Evolutionary conservation across 2,888 invertebrate species (phyloP).

Genomic region (Erebia aethiops): DNA sequence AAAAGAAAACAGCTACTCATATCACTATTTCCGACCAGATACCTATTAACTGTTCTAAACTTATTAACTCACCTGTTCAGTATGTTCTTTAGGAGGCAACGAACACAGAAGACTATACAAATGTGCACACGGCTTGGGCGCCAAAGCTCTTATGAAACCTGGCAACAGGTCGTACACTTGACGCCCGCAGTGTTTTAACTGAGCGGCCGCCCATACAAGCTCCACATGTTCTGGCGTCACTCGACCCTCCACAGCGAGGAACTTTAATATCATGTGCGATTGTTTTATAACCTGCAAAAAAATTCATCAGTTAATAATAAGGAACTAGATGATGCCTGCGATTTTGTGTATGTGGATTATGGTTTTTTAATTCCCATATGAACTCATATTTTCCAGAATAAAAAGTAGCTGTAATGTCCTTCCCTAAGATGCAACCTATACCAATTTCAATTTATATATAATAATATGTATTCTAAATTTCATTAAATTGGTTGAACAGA

Average conservation of each 20-base stretch:
- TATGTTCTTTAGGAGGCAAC: conserved; percentile 95
- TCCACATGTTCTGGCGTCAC: conserved; percentile 96
- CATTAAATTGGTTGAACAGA: too few relatives aligned
- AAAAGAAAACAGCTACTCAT: too few relatives aligned
- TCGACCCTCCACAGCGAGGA: conserved; percentile 95
- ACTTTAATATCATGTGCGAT: conserved; percentile 95
- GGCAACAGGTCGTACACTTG: conserved; percentile 96
- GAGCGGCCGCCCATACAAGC: conserved; percentile 97
- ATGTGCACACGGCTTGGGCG: conserved; percentile 94
- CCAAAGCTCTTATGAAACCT: conserved; percentile 94
- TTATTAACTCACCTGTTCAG: conserved; percentile 87
- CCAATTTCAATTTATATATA: too few relatives aligned
- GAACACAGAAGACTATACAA: conserved; percentile 93
- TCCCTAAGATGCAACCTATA: too few relatives aligned
- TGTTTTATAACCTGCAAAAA: conserved; percentile 91
- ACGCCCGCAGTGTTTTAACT: conserved; percentile 96
- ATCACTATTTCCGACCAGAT: too few relatives aligned
- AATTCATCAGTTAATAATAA: not conserved
- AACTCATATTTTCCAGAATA: too few relatives aligned
- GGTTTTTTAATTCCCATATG: too few relatives aligned
- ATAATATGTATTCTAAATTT: too few relatives aligned
- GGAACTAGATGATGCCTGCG: too few relatives aligned
- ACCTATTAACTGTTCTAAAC: not conserved
- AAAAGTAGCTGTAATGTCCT: too few relatives aligned
- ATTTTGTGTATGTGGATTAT: too few relatives aligned